Conservation (phyloP, 1,140 invertebrate genomes). For the Heliconius congener region DNA sequence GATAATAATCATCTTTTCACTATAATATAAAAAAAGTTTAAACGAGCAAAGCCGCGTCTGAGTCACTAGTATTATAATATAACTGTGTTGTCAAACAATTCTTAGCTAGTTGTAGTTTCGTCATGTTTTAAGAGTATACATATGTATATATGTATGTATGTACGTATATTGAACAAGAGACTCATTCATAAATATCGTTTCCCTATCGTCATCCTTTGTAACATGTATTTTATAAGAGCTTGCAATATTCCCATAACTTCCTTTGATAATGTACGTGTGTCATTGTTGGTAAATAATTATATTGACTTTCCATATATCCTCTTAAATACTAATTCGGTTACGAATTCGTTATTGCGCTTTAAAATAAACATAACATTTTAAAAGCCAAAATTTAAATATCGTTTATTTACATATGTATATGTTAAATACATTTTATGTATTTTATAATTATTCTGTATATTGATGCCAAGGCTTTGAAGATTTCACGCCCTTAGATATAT, state of each 20-base stretch:
- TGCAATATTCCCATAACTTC: neutral
- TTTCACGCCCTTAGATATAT: constrained; percentile 21
- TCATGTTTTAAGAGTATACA: neutral
- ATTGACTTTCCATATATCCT: no score
- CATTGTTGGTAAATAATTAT: no score
- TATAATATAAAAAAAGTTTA: no score
- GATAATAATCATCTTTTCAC: no score
- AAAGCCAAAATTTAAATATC: neutral
- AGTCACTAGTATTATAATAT: no score
- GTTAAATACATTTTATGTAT: neutral
- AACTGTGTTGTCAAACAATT: neutral
- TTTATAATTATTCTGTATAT: neutral
- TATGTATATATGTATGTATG: neutral
- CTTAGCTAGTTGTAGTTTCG: neutral
- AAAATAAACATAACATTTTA: no score
- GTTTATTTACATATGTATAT: neutral
- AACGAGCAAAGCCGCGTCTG: no score
- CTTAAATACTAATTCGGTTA: no score
- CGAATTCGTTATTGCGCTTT: no score
- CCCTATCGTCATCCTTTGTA: neutral
- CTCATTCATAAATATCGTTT: neutral
- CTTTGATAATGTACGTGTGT: no score
- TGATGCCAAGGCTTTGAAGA: constrained; percentile 17
- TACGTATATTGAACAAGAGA: neutral
- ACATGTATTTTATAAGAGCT: neutral